Percentiles rank a stretch among this genome's conserved stretches.
Evolutionary conservation across 2,797 vertebrate genomes (phyloP).

Genomic region (Tadarida brasiliensis): DNA sequence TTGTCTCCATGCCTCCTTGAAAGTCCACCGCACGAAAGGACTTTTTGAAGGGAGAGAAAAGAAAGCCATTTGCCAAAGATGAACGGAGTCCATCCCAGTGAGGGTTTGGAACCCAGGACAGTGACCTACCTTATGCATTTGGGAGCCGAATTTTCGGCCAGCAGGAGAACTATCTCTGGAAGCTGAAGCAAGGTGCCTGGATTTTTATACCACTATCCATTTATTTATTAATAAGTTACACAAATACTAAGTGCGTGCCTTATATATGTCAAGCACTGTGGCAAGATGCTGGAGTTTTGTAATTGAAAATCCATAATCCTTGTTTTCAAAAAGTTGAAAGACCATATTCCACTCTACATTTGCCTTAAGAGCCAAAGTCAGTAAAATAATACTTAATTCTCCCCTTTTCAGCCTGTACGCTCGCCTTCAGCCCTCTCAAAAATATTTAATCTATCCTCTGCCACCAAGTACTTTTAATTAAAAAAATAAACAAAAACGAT

Average conservation of each 20-base stretch:
- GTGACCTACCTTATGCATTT: neutral
- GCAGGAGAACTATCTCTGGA: neutral
- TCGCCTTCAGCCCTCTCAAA: neutral
- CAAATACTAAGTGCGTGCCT: slow-evolving; percentile 12
- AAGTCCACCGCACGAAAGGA: neutral
- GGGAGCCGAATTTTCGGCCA: neutral
- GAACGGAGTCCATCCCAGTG: neutral
- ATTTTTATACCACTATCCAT: neutral
- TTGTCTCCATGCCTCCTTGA: neutral
- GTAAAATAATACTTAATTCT: slow-evolving; percentile 12
- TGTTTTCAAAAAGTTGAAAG: slow-evolving; percentile 25
- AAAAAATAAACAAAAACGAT: neutral
- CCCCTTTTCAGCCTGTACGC: neutral
- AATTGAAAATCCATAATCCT: slow-evolving; percentile 16
- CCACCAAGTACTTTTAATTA: neutral
- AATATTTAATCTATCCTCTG: neutral
- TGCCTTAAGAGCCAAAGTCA: neutral
- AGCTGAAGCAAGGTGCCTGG: neutral
- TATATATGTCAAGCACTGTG: neutral
- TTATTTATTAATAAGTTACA: slow-evolving; percentile 48
- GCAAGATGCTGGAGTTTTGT: neutral
- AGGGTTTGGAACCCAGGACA: neutral
- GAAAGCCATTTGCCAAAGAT: slow-evolving; percentile 32
- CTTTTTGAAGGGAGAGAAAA: neutral
- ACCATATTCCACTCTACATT: neutral